A percentile compares a stretch with the other conserved stretches of the same genome.
phyloP scores from a whole-genome alignment of 2,888 invertebrate species.

The Cosmopolites sordidus region DNA sequence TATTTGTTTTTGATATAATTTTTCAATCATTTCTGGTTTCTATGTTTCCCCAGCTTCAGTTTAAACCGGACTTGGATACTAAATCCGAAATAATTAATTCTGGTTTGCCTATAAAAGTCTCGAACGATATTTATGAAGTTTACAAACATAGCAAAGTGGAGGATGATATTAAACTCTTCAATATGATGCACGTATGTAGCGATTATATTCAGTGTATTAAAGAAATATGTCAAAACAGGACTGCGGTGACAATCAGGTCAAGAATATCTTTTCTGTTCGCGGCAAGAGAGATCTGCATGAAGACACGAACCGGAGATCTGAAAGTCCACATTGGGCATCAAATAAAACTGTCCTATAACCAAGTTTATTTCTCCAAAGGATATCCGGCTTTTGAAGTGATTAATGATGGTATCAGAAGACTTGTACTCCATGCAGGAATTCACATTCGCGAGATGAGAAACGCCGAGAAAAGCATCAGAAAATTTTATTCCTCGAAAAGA shows the following conservation, averaged over 20 bases:
- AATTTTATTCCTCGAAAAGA: not conserved
- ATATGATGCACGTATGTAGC: constrained; percentile 2
- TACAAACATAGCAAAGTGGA: not conserved
- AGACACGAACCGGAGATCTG: not conserved
- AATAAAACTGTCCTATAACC: not conserved
- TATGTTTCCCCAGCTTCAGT: not conserved
- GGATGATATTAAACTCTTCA: constrained; percentile 3
- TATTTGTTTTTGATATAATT: not conserved
- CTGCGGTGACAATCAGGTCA: not conserved
- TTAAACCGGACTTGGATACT: not conserved
- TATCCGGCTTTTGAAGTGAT: constrained; percentile 6
- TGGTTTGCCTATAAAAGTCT: not conserved
- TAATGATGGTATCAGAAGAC: not conserved
- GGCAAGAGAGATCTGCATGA: not conserved
- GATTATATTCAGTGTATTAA: not conserved
- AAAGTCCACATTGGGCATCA: constrained; percentile 1
- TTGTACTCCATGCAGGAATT: constrained; percentile 1
- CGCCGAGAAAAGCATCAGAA: not conserved
- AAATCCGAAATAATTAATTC: not conserved
- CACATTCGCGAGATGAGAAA: not conserved
- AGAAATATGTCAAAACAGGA: constrained; percentile 3
- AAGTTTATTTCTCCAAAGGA: constrained; percentile 2
- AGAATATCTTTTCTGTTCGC: not conserved
- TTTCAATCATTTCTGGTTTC: constrained; percentile 3
- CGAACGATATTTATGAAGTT: not conserved